Percentiles rank a stretch among this genome's conserved stretches.
These are phyloP conservation scores for Heterochromis multidens DNA, from an alignment of 2,113 vertebrate species.

Conservation along the genomic window DNA sequence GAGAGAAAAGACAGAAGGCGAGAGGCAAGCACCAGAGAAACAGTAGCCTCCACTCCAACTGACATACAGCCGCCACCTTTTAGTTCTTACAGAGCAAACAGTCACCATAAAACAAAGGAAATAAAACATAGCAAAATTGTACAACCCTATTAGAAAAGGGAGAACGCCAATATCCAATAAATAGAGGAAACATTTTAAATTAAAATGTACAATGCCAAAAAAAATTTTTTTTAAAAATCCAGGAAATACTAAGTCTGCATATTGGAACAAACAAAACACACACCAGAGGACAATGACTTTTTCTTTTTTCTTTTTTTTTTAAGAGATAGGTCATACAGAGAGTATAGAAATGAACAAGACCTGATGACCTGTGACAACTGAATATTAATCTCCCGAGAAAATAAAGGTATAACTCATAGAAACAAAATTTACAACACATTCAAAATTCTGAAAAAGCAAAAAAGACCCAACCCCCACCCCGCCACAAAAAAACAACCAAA, in stretches of 20 bases:
- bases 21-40: constrained; percentile 69
- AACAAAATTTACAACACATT: constrained; percentile 68
- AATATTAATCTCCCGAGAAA: constrained; percentile 53
- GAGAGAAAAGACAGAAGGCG: constrained; percentile 44
- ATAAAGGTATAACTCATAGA: constrained; percentile 47
- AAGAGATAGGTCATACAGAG: constrained; percentile 39
- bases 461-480: neutral
- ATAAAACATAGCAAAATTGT: constrained; percentile 47
- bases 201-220: constrained; percentile 69
- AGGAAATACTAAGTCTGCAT: constrained; percentile 60
- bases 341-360: constrained; percentile 42
- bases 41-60: constrained; percentile 40
- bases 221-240: constrained; percentile 7
- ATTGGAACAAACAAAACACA: constrained; percentile 58
- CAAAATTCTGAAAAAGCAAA: constrained; percentile 61
- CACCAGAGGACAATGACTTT: constrained; percentile 40
- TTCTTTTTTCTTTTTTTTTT: constrained; percentile 16
- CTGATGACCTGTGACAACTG: constrained; percentile 60
- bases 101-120: constrained; percentile 46
- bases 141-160: constrained; percentile 64
- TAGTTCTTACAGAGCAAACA: constrained; percentile 60
- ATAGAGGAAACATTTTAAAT: constrained; percentile 76
- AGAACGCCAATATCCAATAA: constrained; percentile 77
- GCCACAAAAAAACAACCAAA: constrained; percentile 46
- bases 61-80: constrained; percentile 42